Evolutionary conservation across 2,797 vertebrate species (phyloP), one percentile per base, ranked within the genome.

Genomic region (Malacoraja senta): DNA sequence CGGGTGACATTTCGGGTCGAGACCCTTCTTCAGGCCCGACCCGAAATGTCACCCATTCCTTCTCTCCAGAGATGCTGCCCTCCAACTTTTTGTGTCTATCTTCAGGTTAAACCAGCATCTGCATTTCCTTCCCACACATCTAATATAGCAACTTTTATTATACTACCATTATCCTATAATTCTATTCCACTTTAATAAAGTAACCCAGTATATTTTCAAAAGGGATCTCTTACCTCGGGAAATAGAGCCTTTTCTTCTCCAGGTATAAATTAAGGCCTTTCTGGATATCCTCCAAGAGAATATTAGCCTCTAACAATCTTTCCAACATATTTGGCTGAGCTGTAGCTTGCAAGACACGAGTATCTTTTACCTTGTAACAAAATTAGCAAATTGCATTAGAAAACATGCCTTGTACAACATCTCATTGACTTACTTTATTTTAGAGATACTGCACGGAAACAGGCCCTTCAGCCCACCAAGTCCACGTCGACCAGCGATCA

Each of bases 171-270:
- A 74, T 21, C 24, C 71, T 74, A 21, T 21, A 74, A 74, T 83
- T 81, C 24, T 1, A 80, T 21, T 17, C 79, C 79, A 21, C 19
- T 24, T 74, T 44, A 61, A 13, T 84, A 26, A 35, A 61, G 26
- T 19, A 88, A 65, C 35, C 7, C 26, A 53, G 21, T 8, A 13
- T 44, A 92, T 92, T 92, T 74, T n/a, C 8, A 71, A 71, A 91
- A 86, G 29, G 63, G 32, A 71, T 35, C 86, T 9, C 0, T 91
- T 96, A 99, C 98, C 98, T 98, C 94, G 98, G 98, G 93, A 99
- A 99, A 96, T 96, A 99, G 0, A 99, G 97, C 94, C 98, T 98
- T 96, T 99, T 99, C 94, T 97, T 97, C 94, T 99, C 98, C 95
- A 99, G 94, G 94, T 99, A 99, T 74, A 96, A 96, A 95, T 98